phyloP scores from a whole-genome alignment of 2,113 vertebrate genomes.

The Barnardius zonarius region DNA sequence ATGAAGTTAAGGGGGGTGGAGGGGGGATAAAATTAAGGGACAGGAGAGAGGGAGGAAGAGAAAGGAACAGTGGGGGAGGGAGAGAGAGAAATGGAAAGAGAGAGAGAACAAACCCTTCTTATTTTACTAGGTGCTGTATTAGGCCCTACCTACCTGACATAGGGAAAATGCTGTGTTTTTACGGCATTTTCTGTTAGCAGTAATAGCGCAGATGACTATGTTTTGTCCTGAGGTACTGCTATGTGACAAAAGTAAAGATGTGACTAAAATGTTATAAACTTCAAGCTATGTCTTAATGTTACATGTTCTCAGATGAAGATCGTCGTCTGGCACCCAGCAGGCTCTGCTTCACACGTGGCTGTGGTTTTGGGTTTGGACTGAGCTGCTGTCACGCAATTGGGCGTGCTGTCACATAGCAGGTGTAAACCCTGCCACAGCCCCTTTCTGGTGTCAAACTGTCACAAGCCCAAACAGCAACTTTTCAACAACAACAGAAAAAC shows the following conservation, averaged over 20 bases:
- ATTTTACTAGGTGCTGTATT: neutral
- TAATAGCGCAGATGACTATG: neutral
- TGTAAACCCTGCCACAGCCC: neutral
- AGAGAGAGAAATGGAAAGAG: neutral
- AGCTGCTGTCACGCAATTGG: neutral
- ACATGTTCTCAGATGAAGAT: accelerated
- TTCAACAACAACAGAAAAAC: neutral
- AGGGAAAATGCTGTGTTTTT: neutral
- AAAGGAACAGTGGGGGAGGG: neutral
- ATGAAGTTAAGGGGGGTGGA: neutral
- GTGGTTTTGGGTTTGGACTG: neutral
- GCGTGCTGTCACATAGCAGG: neutral
- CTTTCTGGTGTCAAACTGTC: neutral
- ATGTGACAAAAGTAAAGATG: neutral
- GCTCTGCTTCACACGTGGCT: neutral
- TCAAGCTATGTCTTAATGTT: neutral
- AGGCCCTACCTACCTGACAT: neutral
- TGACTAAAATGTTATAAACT: neutral
- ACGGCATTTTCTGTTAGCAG: neutral
- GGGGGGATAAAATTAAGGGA: neutral
- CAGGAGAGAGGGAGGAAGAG: neutral
- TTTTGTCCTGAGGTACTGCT: neutral
- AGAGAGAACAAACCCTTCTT: neutral
- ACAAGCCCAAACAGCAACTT: neutral
- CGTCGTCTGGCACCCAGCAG: neutral